Evolutionary conservation across 2,113 vertebrate genomes (phyloP).

Genomic region (Pseudorasbora parva): DNA sequence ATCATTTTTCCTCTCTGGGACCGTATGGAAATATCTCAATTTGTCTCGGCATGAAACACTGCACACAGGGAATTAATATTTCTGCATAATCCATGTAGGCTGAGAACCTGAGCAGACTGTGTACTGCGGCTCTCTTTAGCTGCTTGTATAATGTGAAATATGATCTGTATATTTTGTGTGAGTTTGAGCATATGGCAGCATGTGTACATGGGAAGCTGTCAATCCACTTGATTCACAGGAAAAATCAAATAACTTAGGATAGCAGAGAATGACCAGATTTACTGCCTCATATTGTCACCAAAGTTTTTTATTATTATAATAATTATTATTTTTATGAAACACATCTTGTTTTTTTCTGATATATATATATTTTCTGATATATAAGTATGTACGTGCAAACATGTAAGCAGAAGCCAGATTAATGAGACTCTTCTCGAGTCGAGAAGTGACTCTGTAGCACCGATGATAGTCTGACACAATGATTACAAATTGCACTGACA

Average conservation of each 20-base stretch:
- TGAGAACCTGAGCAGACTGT: background rate
- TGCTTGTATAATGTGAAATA: background rate
- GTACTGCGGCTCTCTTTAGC: background rate
- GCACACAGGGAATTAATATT: background rate
- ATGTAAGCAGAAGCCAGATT: background rate
- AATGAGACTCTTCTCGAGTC: background rate
- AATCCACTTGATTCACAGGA: background rate
- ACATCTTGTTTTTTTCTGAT: background rate
- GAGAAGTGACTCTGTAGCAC: background rate
- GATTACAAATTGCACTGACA: background rate
- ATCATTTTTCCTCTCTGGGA: background rate
- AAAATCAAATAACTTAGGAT: background rate
- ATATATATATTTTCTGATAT: background rate
- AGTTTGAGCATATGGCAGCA: background rate
- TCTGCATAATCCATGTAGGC: background rate
- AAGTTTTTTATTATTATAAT: background rate
- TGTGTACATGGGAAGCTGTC: background rate
- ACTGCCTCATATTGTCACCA: background rate
- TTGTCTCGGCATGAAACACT: background rate
- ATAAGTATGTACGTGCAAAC: background rate
- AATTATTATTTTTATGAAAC: constrained; percentile 22
- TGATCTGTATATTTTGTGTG: too few species aligned
- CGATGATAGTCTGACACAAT: background rate
- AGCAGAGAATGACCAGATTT: background rate
- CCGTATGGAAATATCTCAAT: background rate